These are phyloP conservation scores for Xiphias gladius DNA, from an alignment of 2,113 vertebrate genomes.

Conservation along the genomic window DNA sequence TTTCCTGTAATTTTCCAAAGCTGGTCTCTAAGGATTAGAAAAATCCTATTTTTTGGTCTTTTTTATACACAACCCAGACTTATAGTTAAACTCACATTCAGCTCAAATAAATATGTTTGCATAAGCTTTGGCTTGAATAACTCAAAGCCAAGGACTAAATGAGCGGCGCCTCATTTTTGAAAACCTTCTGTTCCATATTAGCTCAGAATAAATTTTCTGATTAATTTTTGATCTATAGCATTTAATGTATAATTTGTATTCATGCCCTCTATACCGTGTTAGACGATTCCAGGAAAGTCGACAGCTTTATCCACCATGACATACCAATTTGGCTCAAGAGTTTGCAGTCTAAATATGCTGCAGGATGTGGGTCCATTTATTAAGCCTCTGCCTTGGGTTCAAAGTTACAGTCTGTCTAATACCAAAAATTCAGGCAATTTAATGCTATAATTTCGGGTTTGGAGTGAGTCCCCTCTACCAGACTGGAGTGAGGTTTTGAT, in stretches of 20 bases:
- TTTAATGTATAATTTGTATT: constrained; percentile 64
- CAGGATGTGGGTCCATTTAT: constrained; percentile 69
- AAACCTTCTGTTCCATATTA: constrained; percentile 17
- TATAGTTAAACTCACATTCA: neutral
- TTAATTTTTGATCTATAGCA: constrained; percentile 35
- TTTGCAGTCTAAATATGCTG: constrained; percentile 62
- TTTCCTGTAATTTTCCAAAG: constrained; percentile 39
- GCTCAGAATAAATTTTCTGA: constrained; percentile 35
- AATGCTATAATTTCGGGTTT: constrained; percentile 69
- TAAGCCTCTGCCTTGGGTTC: constrained; percentile 60
- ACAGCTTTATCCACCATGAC: constrained; percentile 66
- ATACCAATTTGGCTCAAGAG: constrained; percentile 61
- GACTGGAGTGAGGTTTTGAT: constrained; percentile 45
- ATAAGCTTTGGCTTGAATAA: constrained; percentile 12
- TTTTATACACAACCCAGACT: neutral
- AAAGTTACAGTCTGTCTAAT: constrained; percentile 65
- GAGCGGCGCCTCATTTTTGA: constrained; percentile 23
- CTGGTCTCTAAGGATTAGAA: neutral
- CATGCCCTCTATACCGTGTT: constrained; percentile 30
- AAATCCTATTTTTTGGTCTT: neutral
- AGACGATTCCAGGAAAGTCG: constrained; percentile 58
- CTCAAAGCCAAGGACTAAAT: constrained; percentile 26
- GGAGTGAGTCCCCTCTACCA: constrained; percentile 44
- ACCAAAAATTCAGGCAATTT: constrained; percentile 59
- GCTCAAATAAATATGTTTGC: constrained; percentile 4